These are phyloP conservation scores for Saiga tatarica DNA, from an alignment of 2,113 vertebrate genomes.

Conservation along the genomic window DNA sequence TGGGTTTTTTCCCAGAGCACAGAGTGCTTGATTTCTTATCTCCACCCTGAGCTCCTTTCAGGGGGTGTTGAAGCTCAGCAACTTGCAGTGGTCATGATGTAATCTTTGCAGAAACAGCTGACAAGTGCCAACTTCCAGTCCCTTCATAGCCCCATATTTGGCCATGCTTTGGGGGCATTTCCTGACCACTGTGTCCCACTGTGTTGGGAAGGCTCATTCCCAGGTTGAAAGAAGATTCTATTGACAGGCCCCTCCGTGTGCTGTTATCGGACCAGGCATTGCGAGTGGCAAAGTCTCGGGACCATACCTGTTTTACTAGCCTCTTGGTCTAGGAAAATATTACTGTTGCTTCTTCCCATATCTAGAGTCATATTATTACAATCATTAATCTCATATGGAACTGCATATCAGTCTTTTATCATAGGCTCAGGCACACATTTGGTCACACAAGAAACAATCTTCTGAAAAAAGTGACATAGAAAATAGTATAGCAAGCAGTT, in stretches of 20 bases:
- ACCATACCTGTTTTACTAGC: neutral
- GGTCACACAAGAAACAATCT: neutral
- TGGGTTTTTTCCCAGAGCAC: neutral
- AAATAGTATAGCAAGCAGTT: neutral
- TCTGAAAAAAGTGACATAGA: neutral
- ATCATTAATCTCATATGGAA: neutral
- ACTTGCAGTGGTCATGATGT: neutral
- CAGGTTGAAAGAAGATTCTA: neutral
- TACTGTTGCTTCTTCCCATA: neutral
- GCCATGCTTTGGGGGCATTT: neutral
- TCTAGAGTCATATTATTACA: neutral
- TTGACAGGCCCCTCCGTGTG: rapidly evolving
- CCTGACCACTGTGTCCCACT: neutral
- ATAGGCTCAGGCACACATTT: neutral
- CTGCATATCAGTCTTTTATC: neutral
- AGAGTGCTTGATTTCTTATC: neutral
- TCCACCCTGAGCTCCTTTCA: neutral
- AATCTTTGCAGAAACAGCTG: neutral
- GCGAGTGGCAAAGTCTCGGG: neutral
- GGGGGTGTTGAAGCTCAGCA: neutral
- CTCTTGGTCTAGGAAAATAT: neutral
- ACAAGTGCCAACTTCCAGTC: rapidly evolving
- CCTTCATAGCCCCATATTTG: neutral
- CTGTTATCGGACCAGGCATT: neutral
- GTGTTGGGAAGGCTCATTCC: neutral